phyloP scores from a whole-genome alignment of 2,113 vertebrate genomes.

The Scalopus aquaticus region DNA sequence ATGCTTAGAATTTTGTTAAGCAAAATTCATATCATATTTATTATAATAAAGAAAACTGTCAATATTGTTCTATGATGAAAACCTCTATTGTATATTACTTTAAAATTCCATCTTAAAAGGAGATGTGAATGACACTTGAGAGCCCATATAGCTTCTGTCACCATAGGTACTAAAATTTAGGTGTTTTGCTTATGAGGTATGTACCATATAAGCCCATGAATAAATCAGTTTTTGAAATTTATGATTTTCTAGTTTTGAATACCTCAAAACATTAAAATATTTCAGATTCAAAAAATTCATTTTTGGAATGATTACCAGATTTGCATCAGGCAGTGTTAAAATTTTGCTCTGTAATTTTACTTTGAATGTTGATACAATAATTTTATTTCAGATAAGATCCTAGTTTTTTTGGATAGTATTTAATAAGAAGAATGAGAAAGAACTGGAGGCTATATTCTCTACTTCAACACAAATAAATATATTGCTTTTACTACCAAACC shows the following conservation, averaged over 20 bases:
- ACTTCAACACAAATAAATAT: constrained; percentile 4
- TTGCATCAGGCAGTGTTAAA: background rate
- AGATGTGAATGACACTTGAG: background rate
- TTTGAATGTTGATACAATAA: constrained; percentile 58
- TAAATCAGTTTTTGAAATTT: background rate
- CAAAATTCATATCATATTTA: background rate
- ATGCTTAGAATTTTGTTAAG: constrained; percentile 6
- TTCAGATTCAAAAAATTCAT: background rate
- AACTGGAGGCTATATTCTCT: constrained; percentile 49
- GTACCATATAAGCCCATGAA: background rate
- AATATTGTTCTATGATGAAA: background rate
- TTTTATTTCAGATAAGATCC: constrained; percentile 48
- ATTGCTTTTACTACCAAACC: constrained; percentile 38
- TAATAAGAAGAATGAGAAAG: constrained; percentile 62
- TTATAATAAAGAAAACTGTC: background rate
- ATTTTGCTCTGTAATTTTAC: constrained; percentile 42
- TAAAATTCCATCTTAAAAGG: background rate
- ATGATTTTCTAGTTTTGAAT: background rate
- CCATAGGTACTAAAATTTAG: background rate
- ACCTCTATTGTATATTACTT: background rate
- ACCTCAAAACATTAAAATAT: background rate
- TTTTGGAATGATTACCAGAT: background rate
- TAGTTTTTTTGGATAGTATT: constrained; percentile 38
- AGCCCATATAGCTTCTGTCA: background rate
- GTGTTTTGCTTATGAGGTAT: background rate